Conservation (phyloP, 2,888 invertebrate genomes). For the Pachycephus smyrnensis region DNA sequence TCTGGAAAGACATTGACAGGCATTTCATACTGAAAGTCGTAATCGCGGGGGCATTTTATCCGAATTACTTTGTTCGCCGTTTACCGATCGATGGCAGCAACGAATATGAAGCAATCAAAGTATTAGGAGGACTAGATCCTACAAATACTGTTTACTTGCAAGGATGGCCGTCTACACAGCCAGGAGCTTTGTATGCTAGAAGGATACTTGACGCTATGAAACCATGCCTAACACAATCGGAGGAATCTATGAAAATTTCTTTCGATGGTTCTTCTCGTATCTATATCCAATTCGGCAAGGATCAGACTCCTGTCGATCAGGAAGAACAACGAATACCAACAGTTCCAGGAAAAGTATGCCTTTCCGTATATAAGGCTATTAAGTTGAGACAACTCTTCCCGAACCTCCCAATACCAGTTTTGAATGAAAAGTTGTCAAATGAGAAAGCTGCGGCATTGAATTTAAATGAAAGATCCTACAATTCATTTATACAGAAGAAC, state of each 20-base stretch:
- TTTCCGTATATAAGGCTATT: conserved; percentile 81
- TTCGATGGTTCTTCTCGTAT: conserved; percentile 73
- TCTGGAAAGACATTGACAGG: conserved; percentile 69
- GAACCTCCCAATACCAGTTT: conserved; percentile 69
- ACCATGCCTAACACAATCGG: conserved; percentile 53
- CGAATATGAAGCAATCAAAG: conserved; percentile 76
- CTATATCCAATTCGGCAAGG: conserved; percentile 75
- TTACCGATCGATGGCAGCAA: conserved; percentile 69
- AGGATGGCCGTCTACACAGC: conserved; percentile 71
- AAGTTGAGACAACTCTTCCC: conserved; percentile 74
- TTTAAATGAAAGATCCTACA: conserved; percentile 21
- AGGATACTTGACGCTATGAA: conserved; percentile 73
- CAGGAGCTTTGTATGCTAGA: conserved; percentile 77
- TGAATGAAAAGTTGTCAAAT: conserved; percentile 53
- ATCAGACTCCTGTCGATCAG: conserved; percentile 47
- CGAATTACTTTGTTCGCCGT: conserved; percentile 83
- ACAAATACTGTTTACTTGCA: conserved; percentile 78
- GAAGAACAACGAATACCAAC: conserved; percentile 59
- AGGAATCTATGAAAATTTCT: conserved; percentile 59
- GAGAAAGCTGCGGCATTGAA: conserved; percentile 43
- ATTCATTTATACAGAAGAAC: conserved; percentile 35
- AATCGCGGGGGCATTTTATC: conserved; percentile 92
- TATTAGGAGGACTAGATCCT: conserved; percentile 81
- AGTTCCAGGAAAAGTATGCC: conserved; percentile 74
- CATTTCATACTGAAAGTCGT: conserved; percentile 78